phyloP scores from a whole-genome alignment of 2,888 invertebrate genomes.

The Diplolepis rosae region DNA sequence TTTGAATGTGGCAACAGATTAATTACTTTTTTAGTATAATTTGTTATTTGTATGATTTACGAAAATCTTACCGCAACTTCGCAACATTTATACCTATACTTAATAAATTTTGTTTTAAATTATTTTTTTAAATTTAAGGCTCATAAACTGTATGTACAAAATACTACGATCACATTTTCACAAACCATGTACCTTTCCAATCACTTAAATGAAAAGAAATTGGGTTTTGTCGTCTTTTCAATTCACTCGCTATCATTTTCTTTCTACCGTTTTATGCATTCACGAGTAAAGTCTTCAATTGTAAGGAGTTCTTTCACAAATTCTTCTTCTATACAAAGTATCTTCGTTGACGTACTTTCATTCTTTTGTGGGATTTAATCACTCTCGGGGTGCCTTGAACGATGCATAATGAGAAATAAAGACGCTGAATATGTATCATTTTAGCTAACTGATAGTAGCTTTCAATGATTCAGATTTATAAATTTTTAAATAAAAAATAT shows the following conservation, averaged over 20 bases:
- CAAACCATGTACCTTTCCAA: background rate
- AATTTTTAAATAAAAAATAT: too few species aligned
- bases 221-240: background rate
- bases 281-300: slow-evolving; percentile 21
- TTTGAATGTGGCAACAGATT: too few species aligned
- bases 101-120: too few species aligned
- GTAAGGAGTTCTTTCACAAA: slow-evolving; percentile 17
- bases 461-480: background rate
- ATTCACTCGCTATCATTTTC: slow-evolving; percentile 14
- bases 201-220: slow-evolving; percentile 13
- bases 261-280: slow-evolving; percentile 17
- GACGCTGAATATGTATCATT: background rate
- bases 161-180: slow-evolving; percentile 6
- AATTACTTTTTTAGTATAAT: too few species aligned
- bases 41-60: too few species aligned
- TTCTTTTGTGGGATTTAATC: slow-evolving; percentile 20
- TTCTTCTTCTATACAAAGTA: slow-evolving; percentile 19
- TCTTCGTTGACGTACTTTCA: background rate
- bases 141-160: slow-evolving; percentile 11
- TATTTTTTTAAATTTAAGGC: background rate
- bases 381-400: background rate
- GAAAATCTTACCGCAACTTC: too few species aligned
- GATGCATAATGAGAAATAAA: background rate
- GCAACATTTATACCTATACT: too few species aligned
- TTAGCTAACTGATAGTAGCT: background rate